Base-by-base conservation (phyloP, 2,113 vertebrate genomes). In the Paratilapia polleni region DNA sequence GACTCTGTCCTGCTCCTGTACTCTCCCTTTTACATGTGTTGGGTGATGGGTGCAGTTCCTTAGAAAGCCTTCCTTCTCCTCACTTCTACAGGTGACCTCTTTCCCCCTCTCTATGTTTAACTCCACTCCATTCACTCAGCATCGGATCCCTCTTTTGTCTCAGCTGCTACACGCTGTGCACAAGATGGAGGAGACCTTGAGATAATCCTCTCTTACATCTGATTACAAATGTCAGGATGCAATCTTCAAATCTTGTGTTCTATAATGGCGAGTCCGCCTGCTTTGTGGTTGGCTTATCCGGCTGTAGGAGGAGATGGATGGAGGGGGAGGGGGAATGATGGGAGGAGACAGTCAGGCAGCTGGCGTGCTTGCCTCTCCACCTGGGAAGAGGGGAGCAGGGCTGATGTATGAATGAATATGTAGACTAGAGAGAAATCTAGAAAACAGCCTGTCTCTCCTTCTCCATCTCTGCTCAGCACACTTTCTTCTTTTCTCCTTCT, bases 171-270 rank as follows among this genome's bases (percentile, higher is more conserved):
- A 22, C 26, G 80, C 93, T 84, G 81, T 60, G 86, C 59, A 89
- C 88, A 95, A 93, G 91, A 95, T 93, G 90, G 92, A 93, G 86
- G 85, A 87, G 84, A 90, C 82, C 73, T 78, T 77, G n/a, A 87
- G 91, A 94, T 95, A 94, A 94, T 93, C 93, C 91, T 77, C 60
- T 77, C 77, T 83, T 89, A 90, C 93, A 87, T 94, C 93, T 92
- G 94, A 94, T 95, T 94, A 93, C 88, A 94, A 93, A 87, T 83
- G 89, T 87, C 84, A 94, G 90, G 77, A 91, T 76, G 89, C 89
- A 85, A 93, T 94, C 93, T 95, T 94, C 91, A 94, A 94, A 93
- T 94, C 93, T 70, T 84, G 75, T 34, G 60, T 7, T 81, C 60
- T 64, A 75, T 59, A 31, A 73, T 58, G 24, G 80, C 49, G 82